These are phyloP conservation scores for Eublepharis macularius DNA, from an alignment of 2,113 vertebrate genomes.

Conservation along the genomic window DNA sequence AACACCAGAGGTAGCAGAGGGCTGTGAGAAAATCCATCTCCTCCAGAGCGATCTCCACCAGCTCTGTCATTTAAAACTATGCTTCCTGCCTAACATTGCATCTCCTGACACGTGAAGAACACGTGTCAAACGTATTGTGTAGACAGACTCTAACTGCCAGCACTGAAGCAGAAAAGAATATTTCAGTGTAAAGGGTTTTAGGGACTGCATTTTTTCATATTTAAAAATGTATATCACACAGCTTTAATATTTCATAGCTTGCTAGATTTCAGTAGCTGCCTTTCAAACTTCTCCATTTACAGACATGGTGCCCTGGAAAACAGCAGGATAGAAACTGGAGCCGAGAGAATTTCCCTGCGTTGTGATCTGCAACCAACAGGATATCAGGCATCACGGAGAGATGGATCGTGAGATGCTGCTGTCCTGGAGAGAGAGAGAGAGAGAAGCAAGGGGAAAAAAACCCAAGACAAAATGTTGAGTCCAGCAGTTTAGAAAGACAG, in stretches of 20 bases:
- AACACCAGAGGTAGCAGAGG: no score
- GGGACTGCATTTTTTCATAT: background rate
- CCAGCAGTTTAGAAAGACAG: slow-evolving; percentile 10
- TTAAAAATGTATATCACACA: no score
- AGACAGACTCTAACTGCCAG: no score
- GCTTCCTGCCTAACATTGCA: no score
- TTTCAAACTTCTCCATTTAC: background rate
- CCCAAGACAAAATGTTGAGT: slow-evolving; percentile 20
- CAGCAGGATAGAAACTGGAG: background rate
- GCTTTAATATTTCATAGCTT: background rate
- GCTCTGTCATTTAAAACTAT: no score
- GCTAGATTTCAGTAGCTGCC: background rate
- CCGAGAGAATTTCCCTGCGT: background rate
- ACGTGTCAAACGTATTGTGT: no score
- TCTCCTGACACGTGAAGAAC: no score
- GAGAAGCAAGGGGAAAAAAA: background rate
- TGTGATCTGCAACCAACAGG: slow-evolving; percentile 14
- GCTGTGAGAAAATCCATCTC: no score
- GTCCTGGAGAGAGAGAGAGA: slow-evolving; percentile 39
- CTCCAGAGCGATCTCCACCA: no score
- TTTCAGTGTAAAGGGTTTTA: background rate
- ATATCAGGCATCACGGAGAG: slow-evolving; percentile 25
- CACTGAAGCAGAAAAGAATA: background rate
- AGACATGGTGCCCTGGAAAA: background rate
- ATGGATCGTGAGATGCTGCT: background rate